These are phyloP conservation scores for Pseudoatta argentina DNA, from an alignment of 1,140 invertebrate species.

Conservation along the genomic window DNA sequence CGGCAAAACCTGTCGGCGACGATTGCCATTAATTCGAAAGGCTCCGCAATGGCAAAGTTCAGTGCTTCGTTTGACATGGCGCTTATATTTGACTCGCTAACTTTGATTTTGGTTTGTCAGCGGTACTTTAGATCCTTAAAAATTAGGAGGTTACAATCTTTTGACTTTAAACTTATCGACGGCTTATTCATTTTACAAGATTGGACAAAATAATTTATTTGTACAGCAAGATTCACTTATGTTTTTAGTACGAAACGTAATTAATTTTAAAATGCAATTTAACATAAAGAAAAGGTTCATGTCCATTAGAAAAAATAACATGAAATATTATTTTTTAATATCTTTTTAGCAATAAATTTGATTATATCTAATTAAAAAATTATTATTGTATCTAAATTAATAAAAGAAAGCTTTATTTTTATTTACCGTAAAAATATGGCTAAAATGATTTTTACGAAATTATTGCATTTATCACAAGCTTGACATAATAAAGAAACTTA, in stretches of 20 bases:
- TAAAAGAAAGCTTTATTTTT: background rate
- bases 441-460: background rate
- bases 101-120: conserved; percentile 40
- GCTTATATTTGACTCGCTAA: conserved; percentile 63
- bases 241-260: background rate
- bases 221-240: background rate
- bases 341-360: background rate
- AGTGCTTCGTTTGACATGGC: conserved; percentile 68
- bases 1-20: conserved; percentile 67
- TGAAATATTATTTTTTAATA: background rate
- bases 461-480: background rate
- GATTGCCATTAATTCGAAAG: conserved; percentile 72
- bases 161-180: background rate
- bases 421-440: background rate
- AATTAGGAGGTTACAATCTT: background rate
- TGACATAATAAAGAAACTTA: background rate
- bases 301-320: background rate
- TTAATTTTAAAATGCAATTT: background rate
- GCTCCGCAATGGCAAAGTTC: conserved; percentile 67
- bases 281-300: background rate
- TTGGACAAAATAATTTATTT: background rate
- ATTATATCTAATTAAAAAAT: background rate
- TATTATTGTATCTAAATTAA: background rate
- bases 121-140: conserved; percentile 33
- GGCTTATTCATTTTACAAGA: background rate